A percentile compares a stretch with the other conserved stretches of the same genome.
Evolutionary conservation across 2,113 vertebrate genomes (phyloP).

Genomic region (Misgurnus mizolepis): DNA sequence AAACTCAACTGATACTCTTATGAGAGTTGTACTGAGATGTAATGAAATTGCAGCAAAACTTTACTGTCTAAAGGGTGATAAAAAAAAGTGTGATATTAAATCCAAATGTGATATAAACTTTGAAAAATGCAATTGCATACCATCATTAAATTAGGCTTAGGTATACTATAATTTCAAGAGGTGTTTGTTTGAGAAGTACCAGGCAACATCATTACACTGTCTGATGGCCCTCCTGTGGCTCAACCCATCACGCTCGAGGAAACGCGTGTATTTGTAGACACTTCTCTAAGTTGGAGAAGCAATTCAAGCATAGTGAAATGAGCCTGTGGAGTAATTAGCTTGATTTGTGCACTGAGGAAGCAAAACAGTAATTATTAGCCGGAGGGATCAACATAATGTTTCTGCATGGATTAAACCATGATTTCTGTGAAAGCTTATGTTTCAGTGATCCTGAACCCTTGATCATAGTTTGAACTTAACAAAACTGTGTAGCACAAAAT

Average conservation of each 20-base stretch:
- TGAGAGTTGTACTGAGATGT: too few species aligned
- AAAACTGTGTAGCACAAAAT: too few species aligned
- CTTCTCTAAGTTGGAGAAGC: conserved; percentile 3
- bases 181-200: neutral
- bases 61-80: too few species aligned
- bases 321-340: conserved; percentile 42
- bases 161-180: neutral
- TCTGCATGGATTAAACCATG: conserved; percentile 27
- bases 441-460: neutral
- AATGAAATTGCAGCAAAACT: too few species aligned
- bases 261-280: neutral
- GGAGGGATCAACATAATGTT: conserved; percentile 33
- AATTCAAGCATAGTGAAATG: conserved; percentile 7
- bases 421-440: neutral
- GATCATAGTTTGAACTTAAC: too few species aligned
- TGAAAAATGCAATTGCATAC: neutral
- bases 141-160: neutral
- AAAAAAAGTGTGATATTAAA: too few species aligned
- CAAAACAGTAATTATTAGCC: conserved; percentile 35
- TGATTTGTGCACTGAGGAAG: conserved; percentile 48
- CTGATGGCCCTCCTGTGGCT: conserved; percentile 13
- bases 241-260: neutral
- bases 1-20: too few species aligned
- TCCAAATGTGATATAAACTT: neutral
- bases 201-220: neutral